Conservation (phyloP, 2,113 vertebrate species). For the Diadophis punctatus region DNA sequence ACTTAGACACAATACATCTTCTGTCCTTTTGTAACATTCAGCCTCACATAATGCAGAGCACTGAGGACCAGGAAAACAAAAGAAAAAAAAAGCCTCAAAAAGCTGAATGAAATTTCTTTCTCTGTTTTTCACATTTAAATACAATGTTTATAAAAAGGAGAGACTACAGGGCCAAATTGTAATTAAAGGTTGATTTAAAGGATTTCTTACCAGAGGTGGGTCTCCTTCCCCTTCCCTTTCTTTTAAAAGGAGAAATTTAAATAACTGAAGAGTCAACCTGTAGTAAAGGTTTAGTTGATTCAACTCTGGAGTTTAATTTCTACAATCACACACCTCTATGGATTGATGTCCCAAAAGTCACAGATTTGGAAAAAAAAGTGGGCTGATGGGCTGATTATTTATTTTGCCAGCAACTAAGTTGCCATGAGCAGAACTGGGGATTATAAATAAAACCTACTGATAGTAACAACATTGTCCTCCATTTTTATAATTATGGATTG, state of each 20-base stretch:
- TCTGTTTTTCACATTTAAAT: constrained; percentile 54
- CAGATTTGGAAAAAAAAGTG: constrained; percentile 70
- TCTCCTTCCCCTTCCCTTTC: constrained; percentile 55
- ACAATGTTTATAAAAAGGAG: constrained; percentile 60
- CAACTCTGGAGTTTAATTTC: constrained; percentile 73
- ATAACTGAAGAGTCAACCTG: constrained; percentile 48
- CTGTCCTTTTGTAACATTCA: constrained; percentile 66
- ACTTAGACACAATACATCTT: constrained; percentile 67
- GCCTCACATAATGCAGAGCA: constrained; percentile 61
- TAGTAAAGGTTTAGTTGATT: constrained; percentile 66
- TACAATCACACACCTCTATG: constrained; percentile 76
- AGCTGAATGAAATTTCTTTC: constrained; percentile 58
- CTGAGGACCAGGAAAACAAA: constrained; percentile 66
- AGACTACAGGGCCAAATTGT: constrained; percentile 59
- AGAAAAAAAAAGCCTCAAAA: constrained; percentile 66
- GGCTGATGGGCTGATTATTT: constrained; percentile 68
- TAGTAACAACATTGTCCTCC: constrained; percentile 44
- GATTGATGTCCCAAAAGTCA: constrained; percentile 74
- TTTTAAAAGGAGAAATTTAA: constrained; percentile 41
- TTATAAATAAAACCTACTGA: constrained; percentile 56
- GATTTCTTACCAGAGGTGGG: constrained; percentile 53
- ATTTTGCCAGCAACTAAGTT: constrained; percentile 68
- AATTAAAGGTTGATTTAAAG: constrained; percentile 70
- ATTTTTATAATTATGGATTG: constrained; percentile 67
- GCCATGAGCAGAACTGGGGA: constrained; percentile 62